These are phyloP conservation scores for Spodoptera littoralis DNA, from an alignment of 2,888 invertebrate genomes.

Conservation along the genomic window DNA sequence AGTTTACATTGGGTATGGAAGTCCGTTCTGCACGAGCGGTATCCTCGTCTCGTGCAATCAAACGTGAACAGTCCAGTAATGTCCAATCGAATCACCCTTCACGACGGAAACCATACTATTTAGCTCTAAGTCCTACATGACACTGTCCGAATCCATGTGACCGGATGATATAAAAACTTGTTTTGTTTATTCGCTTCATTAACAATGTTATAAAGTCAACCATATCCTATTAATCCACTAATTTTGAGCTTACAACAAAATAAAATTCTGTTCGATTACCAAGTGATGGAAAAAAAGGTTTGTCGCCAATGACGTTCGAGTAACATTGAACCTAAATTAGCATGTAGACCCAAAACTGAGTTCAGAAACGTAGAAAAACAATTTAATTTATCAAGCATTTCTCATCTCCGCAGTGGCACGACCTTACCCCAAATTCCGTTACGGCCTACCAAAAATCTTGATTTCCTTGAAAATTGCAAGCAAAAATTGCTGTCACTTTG, in stretches of 20 bases:
- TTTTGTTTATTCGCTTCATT: not conserved
- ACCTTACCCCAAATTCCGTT: conserved; percentile 59
- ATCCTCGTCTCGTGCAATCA: conserved; percentile 79
- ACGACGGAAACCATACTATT: conserved; percentile 69
- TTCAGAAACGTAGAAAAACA: conserved; percentile 23
- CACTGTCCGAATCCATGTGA: conserved; percentile 45
- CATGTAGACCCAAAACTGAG: conserved; percentile 7
- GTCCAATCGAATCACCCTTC: conserved; percentile 73
- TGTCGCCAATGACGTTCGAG: too few species aligned
- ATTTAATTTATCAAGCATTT: conserved; percentile 27
- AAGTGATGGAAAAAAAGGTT: too few species aligned
- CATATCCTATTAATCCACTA: too few species aligned
- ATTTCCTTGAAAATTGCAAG: conserved; percentile 56
- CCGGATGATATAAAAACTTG: too few species aligned
- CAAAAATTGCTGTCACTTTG: conserved; percentile 20
- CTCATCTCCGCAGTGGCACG: conserved; percentile 32
- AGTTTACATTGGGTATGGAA: conserved; percentile 49
- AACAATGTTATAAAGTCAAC: not conserved
- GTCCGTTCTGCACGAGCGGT: conserved; percentile 77
- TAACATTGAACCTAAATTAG: not conserved
- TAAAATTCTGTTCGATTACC: too few species aligned
- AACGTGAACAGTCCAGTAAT: conserved; percentile 79
- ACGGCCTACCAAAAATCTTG: conserved; percentile 41
- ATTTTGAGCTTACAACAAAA: too few species aligned
- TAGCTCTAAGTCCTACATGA: conserved; percentile 52